phyloP scores from a whole-genome alignment of 2,113 vertebrate species.

The Tapirus terrestris region DNA sequence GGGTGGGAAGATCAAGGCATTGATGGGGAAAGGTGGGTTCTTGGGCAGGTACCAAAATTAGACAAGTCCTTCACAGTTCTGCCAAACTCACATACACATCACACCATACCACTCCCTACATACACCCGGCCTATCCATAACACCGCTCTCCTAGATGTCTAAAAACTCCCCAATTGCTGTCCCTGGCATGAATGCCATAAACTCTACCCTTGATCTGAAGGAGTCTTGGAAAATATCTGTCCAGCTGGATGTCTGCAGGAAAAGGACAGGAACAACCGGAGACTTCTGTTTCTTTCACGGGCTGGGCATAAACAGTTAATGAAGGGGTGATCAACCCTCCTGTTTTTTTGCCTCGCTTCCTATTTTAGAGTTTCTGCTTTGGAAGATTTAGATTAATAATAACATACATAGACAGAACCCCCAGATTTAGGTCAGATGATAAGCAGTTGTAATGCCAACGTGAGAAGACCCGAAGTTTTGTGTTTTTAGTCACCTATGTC shows the following conservation, averaged over 20 bases:
- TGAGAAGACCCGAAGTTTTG: conserved; percentile 13
- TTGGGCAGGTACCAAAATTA: background rate
- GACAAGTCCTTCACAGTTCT: background rate
- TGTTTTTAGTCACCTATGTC: background rate
- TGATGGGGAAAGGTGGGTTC: background rate
- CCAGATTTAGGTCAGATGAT: background rate
- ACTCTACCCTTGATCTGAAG: background rate
- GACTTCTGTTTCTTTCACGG: background rate
- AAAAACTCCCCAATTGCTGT: background rate
- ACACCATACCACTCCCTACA: background rate
- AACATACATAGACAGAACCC: background rate
- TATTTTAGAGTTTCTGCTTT: conserved; percentile 31
- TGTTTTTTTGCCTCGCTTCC: background rate
- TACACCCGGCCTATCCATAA: background rate
- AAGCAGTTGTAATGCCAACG: background rate
- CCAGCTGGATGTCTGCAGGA: background rate
- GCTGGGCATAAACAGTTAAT: background rate
- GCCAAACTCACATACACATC: background rate
- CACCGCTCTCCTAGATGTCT: background rate
- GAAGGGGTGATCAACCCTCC: background rate
- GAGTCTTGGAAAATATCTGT: background rate
- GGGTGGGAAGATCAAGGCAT: background rate
- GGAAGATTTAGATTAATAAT: background rate
- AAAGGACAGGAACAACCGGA: background rate
- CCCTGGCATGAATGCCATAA: background rate